Percentiles rank a stretch among this genome's conserved stretches.
phyloP scores from a whole-genome alignment of 2,888 invertebrate genomes.

The Harmothoe impar region DNA sequence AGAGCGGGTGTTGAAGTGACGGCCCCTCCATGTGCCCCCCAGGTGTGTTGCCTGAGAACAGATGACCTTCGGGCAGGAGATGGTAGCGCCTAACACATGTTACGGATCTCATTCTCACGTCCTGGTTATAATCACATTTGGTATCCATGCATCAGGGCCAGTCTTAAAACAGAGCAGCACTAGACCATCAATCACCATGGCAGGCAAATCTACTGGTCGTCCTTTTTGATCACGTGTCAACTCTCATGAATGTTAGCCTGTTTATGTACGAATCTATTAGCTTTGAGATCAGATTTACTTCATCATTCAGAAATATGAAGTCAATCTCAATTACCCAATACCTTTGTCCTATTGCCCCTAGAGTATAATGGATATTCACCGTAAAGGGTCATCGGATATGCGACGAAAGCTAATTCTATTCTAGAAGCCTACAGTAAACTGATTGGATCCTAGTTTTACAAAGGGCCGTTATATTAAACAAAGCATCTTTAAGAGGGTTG shows the following conservation, averaged over 20 bases:
- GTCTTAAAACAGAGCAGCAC: conserved; percentile 16
- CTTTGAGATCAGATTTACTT: no score
- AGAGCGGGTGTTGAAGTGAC: background rate
- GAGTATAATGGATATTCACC: no score
- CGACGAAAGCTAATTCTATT: no score
- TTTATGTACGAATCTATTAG: no score
- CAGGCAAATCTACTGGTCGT: background rate
- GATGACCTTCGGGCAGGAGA: background rate
- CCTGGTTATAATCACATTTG: conserved; percentile 42
- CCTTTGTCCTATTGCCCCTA: no score
- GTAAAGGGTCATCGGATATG: no score
- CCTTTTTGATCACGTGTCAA: background rate
- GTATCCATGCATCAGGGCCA: conserved; percentile 19
- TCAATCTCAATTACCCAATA: no score
- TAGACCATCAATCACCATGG: background rate
- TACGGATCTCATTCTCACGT: conserved; percentile 1
- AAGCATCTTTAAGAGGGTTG: no score
- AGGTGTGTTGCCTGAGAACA: conserved; percentile 1
- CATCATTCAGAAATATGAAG: no score
- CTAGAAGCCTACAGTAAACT: no score
- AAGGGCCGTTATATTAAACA: no score
- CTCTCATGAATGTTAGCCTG: background rate
- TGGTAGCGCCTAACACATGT: background rate
- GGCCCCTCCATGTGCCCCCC: background rate
- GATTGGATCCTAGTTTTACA: no score